Conservation (phyloP, 2,113 vertebrate genomes). For the Piaya cayana region DNA sequence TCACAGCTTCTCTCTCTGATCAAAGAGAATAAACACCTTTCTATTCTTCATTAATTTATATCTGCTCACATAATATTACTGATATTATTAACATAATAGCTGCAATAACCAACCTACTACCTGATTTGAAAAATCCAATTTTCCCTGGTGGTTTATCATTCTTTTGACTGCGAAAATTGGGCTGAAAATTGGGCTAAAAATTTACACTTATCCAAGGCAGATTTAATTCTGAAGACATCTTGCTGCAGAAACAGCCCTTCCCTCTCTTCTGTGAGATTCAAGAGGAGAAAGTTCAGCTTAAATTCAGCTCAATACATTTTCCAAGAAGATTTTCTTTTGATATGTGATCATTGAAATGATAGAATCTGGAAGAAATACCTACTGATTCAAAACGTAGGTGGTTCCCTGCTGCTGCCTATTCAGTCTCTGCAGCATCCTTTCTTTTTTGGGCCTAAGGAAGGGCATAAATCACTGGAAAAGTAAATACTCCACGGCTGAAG, state of each 20-base stretch:
- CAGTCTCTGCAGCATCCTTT: neutral
- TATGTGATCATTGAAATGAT: neutral
- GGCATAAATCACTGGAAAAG: neutral
- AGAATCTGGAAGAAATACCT: neutral
- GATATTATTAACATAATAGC: neutral
- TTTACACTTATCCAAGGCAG: too few species aligned
- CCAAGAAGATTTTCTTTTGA: neutral
- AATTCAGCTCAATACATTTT: neutral
- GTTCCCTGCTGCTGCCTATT: neutral
- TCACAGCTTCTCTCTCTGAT: rapidly evolving
- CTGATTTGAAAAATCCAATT: neutral
- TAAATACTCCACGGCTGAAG: neutral
- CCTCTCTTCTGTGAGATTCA: neutral
- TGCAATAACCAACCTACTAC: neutral
- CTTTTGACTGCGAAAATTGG: rapidly evolving
- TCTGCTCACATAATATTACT: rapidly evolving
- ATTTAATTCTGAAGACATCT: neutral
- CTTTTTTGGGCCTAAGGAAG: neutral
- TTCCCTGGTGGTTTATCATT: neutral
- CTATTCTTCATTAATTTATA: neutral
- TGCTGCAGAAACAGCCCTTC: neutral
- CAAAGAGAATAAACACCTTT: neutral
- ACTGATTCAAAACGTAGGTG: rapidly evolving
- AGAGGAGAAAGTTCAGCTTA: neutral
- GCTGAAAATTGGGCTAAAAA: neutral